A percentile compares a stretch with the other conserved stretches of the same genome.
phyloP scores from a whole-genome alignment of 2,888 invertebrate species.

The Sicus ferrugineus region DNA sequence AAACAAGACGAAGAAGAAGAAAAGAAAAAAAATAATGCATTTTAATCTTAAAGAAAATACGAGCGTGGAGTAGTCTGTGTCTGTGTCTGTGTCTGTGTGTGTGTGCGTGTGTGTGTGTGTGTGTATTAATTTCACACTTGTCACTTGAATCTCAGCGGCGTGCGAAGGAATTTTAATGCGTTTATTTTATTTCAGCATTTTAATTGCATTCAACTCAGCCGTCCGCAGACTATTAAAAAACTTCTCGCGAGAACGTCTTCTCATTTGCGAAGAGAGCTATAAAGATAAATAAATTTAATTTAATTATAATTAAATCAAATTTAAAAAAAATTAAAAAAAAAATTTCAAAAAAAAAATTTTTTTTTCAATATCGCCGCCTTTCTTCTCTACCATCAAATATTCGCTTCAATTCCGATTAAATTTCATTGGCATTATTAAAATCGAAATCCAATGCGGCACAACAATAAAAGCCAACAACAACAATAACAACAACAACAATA shows the following conservation, averaged over 20 bases:
- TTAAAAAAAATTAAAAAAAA: slow-evolving; percentile 1
- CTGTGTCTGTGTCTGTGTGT: background rate
- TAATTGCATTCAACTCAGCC: background rate
- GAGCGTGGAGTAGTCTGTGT: no score
- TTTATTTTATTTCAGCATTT: background rate
- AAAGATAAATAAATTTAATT: no score
- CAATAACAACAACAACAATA: background rate
- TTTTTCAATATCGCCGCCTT: background rate
- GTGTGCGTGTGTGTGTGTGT: background rate
- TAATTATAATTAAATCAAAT: no score
- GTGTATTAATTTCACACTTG: background rate
- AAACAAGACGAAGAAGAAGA: background rate
- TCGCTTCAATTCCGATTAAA: background rate
- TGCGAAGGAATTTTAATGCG: no score
- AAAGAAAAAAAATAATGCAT: background rate
- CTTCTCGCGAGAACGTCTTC: background rate
- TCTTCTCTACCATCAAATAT: background rate
- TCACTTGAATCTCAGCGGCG: no score
- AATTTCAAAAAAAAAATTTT: background rate
- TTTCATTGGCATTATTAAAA: background rate
- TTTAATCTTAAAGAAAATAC: background rate
- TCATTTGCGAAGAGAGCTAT: background rate
- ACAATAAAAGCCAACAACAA: background rate
- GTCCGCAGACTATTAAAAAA: background rate
- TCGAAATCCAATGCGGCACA: background rate